Percentiles rank a stretch among this genome's conserved stretches.
Conservation (phyloP, 2,113 vertebrate genomes). For the Channa maculata region DNA sequence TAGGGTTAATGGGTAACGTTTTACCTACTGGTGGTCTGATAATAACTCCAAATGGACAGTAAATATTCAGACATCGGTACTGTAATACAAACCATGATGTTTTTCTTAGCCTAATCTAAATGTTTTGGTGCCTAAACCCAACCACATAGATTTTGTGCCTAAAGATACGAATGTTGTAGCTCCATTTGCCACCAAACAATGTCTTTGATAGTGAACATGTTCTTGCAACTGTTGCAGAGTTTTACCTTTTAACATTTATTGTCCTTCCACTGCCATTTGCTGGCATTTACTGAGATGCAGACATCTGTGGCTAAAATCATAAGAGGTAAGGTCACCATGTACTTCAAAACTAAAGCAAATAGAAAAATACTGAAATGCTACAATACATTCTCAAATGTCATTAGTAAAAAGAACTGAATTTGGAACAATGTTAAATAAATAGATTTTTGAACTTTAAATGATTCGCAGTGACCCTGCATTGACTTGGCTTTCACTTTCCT, state of each 20-base stretch:
- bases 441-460: background rate
- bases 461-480: background rate
- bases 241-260: background rate
- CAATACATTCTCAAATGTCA: background rate
- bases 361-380: background rate
- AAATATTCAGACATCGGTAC: no score
- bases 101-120: no score
- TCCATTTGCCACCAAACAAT: no score
- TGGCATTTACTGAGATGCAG: background rate
- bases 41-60: no score
- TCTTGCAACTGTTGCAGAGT: no score
- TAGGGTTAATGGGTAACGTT: no score
- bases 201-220: no score
- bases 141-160: no score
- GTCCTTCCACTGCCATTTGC: background rate
- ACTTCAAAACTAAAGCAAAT: background rate
- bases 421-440: background rate
- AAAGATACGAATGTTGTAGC: no score
- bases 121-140: no score
- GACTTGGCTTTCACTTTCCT: slow-evolving; percentile 8
- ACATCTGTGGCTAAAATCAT: background rate
- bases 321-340: background rate
- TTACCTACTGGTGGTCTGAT: no score
- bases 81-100: no score
- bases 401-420: background rate